Percentiles rank a stretch among this genome's conserved stretches.
phyloP scores from a whole-genome alignment of 2,797 vertebrate genomes.

The Zenarchopterus dispar region DNA sequence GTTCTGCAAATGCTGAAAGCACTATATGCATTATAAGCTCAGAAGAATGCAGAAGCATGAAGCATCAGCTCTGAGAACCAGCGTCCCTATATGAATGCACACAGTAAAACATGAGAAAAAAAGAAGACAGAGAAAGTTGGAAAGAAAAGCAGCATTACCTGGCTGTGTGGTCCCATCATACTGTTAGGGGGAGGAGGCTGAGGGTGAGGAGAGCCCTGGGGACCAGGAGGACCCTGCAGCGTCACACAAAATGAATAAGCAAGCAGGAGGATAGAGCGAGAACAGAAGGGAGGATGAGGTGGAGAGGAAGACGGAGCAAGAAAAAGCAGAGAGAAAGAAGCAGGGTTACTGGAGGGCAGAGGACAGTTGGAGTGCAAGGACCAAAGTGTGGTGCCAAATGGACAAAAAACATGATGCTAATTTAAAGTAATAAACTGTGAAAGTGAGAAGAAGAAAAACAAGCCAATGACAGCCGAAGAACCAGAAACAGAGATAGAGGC shows the following conservation, averaged over 20 bases:
- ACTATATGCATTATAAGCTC: constrained; percentile 58
- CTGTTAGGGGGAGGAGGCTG: constrained; percentile 99
- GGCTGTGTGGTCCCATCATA: constrained; percentile 99
- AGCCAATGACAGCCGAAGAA: constrained; percentile 66
- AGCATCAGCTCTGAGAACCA: constrained; percentile 62
- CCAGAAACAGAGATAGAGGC: constrained; percentile 59
- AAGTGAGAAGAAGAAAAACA: constrained; percentile 54
- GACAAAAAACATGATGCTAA: constrained; percentile 35
- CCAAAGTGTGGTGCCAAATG: constrained; percentile 58
- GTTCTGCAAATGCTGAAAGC: constrained; percentile 40
- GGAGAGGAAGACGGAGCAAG: constrained; percentile 37
- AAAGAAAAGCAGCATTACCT: constrained; percentile 87
- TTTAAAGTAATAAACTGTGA: constrained; percentile 45
- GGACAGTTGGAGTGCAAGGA: constrained; percentile 78
- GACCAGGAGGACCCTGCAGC: constrained; percentile 96
- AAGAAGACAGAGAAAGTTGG: constrained; percentile 41
- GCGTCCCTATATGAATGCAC: constrained; percentile 57
- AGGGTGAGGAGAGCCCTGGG: constrained; percentile 99
- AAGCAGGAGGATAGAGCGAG: constrained; percentile 77
- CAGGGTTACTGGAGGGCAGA: constrained; percentile 89
- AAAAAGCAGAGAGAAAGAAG: constrained; percentile 73
- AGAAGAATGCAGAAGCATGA: constrained; percentile 67
- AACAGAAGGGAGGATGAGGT: constrained; percentile 36
- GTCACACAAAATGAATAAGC: constrained; percentile 85
- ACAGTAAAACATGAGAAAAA: constrained; percentile 52